Percentiles rank a stretch among this genome's conserved stretches.
These are phyloP conservation scores for Coelopa frigida DNA, from an alignment of 1,140 invertebrate genomes.

Conservation along the genomic window DNA sequence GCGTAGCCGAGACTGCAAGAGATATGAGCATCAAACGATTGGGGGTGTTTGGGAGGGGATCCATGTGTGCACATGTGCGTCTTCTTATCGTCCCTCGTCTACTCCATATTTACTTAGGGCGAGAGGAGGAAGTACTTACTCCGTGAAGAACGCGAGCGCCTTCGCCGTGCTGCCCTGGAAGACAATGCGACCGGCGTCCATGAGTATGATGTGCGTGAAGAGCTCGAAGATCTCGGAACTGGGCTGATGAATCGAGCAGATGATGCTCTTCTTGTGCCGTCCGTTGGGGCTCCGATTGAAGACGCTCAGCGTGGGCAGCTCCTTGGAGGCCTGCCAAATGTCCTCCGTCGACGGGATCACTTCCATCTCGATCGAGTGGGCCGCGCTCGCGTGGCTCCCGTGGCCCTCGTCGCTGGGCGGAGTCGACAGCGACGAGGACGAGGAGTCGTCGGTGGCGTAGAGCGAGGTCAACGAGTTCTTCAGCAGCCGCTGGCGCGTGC, in stretches of 20 bases:
- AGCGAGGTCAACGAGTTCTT: constrained; percentile 31
- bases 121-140: constrained; percentile 44
- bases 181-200: constrained; percentile 71
- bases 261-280: constrained; percentile 58
- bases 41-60: too few relatives aligned
- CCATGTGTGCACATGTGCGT: too few relatives aligned
- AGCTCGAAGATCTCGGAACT: constrained; percentile 75
- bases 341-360: constrained; percentile 24
- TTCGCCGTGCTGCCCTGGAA: constrained; percentile 67
- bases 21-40: too few relatives aligned
- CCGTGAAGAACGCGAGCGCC: constrained; percentile 56
- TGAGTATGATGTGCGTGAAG: constrained; percentile 70
- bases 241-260: constrained; percentile 83
- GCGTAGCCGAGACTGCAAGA: constrained; percentile 49
- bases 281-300: constrained; percentile 45
- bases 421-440: constrained; percentile 16
- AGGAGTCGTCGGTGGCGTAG: constrained; percentile 36
- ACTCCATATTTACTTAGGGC: too few relatives aligned
- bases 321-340: constrained; percentile 22
- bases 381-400: not conserved
- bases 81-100: too few relatives aligned
- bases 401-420: constrained; percentile 24
- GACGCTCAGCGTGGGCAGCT: constrained; percentile 25
- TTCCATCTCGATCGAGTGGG: constrained; percentile 38
- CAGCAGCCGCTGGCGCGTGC: constrained; percentile 26